phyloP scores from a whole-genome alignment of 2,797 vertebrate genomes.

The Megaceryle alcyon region DNA sequence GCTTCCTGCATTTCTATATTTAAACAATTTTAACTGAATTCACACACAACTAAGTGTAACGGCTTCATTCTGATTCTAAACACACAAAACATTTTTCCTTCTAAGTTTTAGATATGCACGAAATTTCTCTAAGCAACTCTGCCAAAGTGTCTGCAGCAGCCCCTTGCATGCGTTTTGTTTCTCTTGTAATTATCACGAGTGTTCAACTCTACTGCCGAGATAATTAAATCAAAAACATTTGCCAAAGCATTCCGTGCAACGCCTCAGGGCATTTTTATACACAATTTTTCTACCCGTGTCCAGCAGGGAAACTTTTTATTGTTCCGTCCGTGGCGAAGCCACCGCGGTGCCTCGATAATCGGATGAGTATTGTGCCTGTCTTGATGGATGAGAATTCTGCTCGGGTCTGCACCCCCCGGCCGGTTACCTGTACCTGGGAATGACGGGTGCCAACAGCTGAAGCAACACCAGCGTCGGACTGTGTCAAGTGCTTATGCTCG shows the following conservation, averaged over 20 bases:
- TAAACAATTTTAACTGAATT: background rate
- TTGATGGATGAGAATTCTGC: too few species aligned
- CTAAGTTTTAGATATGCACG: background rate
- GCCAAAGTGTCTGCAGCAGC: background rate
- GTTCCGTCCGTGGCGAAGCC: background rate
- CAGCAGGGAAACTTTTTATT: background rate
- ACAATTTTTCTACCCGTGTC: fast-evolving
- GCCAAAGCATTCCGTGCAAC: background rate
- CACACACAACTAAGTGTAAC: background rate
- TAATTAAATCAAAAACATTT: background rate
- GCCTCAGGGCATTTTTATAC: fast-evolving
- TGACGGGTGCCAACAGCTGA: conserved; percentile 79
- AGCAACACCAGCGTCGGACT: conserved; percentile 75
- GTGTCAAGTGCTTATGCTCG: conserved; percentile 83
- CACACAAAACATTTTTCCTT: background rate
- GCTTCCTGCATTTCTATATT: background rate
- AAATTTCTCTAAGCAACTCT: background rate
- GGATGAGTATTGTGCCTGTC: fast-evolving
- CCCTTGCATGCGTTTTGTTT: background rate
- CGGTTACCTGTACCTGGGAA: conserved; percentile 53
- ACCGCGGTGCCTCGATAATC: fast-evolving
- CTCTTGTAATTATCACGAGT: background rate
- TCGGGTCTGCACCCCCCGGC: background rate
- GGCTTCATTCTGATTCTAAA: background rate
- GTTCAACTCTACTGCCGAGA: background rate